Base-by-base conservation (phyloP, 2,888 invertebrate genomes). In the Cephus runcator region DNA sequence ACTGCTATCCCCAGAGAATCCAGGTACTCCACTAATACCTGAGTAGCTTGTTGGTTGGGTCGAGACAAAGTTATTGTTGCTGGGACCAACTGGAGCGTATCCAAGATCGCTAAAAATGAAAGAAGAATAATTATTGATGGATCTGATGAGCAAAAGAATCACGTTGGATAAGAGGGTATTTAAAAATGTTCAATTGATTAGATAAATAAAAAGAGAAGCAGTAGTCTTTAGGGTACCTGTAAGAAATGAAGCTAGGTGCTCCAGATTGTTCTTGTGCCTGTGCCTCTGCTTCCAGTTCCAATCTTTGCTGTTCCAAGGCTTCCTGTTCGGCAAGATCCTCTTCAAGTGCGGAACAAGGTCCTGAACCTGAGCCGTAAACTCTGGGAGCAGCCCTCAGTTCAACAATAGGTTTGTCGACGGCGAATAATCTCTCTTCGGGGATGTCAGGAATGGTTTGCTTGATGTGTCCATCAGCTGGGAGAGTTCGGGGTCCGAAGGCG, bases 371-470 rank as follows among this genome's bases (percentile, higher is more conserved):
- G 34, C 73, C 34, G n/a, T 34, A 23, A n/a, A 9, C 34, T 15
- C 34, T 35, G 33, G 71, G 69, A 6, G 82, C 77, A 12, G 86
- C 83, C 81, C 92, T 93, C 34, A 93, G 86, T 80, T 93, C 93
- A 69, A 94, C 92, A 12, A 94, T 90, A 73, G 93, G 92, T 36
- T 91, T 93, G 73, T 93, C 93, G n/a, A 93, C 85, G n/a, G 88
- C 90, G 81, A 92, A 92, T 4, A 94, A 89, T 79, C 92, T 92
- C 81, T 93, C 93, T 85, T 94, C 94, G 3, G 93, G 92, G 34
- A 93, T 90, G 35, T 92, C 89, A 12, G 85, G 86, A 34, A 87
- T 85, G 34, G 89, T 75, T 23, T 77, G 80, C 1, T 77, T 69
- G 1, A 40, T 30, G 31, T 75, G 87, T 0, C 88, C 87, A 76